Evolutionary conservation across 2,797 vertebrate genomes (phyloP).

Genomic region (Takifugu rubripes): DNA sequence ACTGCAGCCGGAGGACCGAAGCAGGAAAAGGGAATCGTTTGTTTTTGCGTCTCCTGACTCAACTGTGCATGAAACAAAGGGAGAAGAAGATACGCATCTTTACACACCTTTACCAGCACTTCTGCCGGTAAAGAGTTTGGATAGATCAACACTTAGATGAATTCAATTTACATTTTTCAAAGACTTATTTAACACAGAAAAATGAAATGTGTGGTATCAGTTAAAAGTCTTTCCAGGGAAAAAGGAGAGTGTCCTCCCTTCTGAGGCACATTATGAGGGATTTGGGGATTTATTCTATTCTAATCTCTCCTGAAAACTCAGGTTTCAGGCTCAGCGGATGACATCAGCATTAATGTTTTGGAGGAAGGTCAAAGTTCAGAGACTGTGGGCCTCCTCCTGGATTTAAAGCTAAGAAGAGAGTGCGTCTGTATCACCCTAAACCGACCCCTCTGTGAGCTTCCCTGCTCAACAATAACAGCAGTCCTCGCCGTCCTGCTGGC

Average conservation of each 20-base stretch:
- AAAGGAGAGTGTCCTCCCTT: conserved; percentile 12
- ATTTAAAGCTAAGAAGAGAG: conserved; percentile 30
- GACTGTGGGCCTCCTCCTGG: conserved; percentile 16
- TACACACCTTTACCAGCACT: no score
- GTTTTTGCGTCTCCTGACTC: conserved; percentile 16
- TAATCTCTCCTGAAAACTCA: conserved; percentile 38
- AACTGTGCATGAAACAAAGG: conserved; percentile 11
- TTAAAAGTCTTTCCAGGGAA: conserved; percentile 6
- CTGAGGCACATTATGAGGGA: conserved; percentile 37
- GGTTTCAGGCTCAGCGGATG: background rate
- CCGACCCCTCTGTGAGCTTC: background rate
- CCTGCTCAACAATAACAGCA: conserved; percentile 18
- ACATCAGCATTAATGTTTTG: conserved; percentile 32
- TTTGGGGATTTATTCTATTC: conserved; percentile 50
- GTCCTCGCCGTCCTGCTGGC: conserved; percentile 11
- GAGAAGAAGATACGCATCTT: background rate
- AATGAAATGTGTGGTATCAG: background rate
- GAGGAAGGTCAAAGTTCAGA: conserved; percentile 19
- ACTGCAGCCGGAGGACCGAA: conserved; percentile 7
- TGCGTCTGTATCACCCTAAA: background rate
- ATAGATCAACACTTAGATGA: no score
- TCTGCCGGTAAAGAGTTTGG: no score
- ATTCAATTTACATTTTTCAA: no score
- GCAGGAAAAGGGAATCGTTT: conserved; percentile 3
- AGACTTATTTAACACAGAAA: background rate